Evolutionary conservation across 2,797 vertebrate species (phyloP).

Genomic region (Percopsis omiscomaycus): DNA sequence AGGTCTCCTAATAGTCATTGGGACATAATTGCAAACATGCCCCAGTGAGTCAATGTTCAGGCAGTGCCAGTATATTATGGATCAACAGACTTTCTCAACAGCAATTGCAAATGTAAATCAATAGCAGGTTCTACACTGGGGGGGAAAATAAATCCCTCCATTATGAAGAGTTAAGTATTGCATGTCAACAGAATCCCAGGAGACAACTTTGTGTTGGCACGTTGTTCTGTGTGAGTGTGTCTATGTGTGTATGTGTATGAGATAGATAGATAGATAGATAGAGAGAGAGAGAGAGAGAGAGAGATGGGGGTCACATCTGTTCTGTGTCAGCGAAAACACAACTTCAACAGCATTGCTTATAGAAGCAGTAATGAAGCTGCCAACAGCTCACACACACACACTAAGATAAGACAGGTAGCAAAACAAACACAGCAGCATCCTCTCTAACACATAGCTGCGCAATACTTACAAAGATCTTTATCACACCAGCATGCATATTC

Average conservation of each 20-base stretch:
- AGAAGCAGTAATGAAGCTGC: slow-evolving; percentile 38
- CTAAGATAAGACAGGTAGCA: not conserved
- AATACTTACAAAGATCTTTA: no score
- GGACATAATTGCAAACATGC: slow-evolving; percentile 31
- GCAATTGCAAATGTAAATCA: not conserved
- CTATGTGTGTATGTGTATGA: slow-evolving; percentile 14
- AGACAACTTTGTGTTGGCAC: slow-evolving; percentile 25
- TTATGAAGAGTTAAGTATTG: slow-evolving; percentile 15
- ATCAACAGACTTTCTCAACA: not conserved
- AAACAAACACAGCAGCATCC: no score
- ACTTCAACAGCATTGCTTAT: slow-evolving; percentile 36
- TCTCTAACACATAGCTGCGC: no score
- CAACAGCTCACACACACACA: slow-evolving; percentile 15
- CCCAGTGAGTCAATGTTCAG: slow-evolving; percentile 29
- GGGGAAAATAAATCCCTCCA: slow-evolving; percentile 47
- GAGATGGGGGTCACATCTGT: slow-evolving; percentile 51
- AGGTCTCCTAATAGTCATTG: slow-evolving; percentile 32
- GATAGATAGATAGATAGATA: not conserved
- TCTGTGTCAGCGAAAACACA: slow-evolving; percentile 56
- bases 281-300: slow-evolving; percentile 13
- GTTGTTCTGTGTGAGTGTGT: slow-evolving; percentile 11
- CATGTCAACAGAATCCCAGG: slow-evolving; percentile 32
- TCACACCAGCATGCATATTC: not conserved
- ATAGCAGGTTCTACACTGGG: slow-evolving; percentile 2
- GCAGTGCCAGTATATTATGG: slow-evolving; percentile 1